Evolutionary conservation across 64 coral and sea anemone species (phyloP), one percentile per base, ranked within the genome.

Genomic region (Stylophora pistillata): DNA sequence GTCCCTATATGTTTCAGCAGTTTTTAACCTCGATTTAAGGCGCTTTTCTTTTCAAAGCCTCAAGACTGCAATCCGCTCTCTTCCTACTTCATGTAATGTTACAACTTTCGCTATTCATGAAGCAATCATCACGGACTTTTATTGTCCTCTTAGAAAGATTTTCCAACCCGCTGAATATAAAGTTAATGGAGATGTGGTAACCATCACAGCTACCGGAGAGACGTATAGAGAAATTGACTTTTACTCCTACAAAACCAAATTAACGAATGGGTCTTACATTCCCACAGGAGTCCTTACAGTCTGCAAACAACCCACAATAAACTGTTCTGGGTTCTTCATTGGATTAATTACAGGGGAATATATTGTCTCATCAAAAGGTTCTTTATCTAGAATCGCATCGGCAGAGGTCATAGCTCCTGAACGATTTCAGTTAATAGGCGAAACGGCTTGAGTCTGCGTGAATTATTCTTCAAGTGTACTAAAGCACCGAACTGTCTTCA

Each of bases 351-450:
- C 55, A 79, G n/a, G 56, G 23, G 87, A 89, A 57, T 89, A 79
- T 30, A 41, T 68, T 77, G 30, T 89, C 27, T 72, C 71, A 13
- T 18, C 59, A 68, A 89, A 89, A 57, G 74, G 87, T 16, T 89
- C 87, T 27, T 13, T 79, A 31, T 89, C 23, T 41, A 15, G 77
- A 58, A 89, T 79, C 34, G 52, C 64, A 55, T 78, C 87, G 12
- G 30, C 58, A 21, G 58, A 55, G 52, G 23, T 89, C 56, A 53
- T 78, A 15, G 53, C 68, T 31, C 18, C 53, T 20, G 64, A 23
- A 74, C 16, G 72, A 15, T 74, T 74, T 74, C 30, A 10, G 13
- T 33, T 0, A 2, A 30, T 41, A 13, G 47, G 47, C 47, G 72
- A 41, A 17, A 74, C 30, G 1, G 20, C 20, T 16, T 74, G 72